A percentile compares a stretch with the other conserved stretches of the same genome.
Conservation (phyloP, 2,113 vertebrate genomes). For the Noctilio leporinus region DNA sequence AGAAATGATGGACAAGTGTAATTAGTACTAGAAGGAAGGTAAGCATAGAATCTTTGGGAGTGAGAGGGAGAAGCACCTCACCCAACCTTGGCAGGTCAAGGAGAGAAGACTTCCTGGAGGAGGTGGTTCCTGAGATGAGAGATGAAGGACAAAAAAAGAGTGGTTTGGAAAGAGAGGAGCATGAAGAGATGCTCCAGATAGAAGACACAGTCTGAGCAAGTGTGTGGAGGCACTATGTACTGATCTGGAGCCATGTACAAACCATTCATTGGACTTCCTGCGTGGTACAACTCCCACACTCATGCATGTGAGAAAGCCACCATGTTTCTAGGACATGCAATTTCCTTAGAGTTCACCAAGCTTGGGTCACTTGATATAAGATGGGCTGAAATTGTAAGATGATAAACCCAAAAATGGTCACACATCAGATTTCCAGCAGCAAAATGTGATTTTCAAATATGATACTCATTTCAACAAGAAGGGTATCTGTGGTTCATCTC, state of each 20-base stretch:
- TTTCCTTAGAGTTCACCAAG: not conserved
- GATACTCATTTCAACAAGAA: not conserved
- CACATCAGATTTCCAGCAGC: not conserved
- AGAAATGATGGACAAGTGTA: not conserved
- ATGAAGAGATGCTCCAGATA: not conserved
- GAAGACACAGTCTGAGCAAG: not conserved
- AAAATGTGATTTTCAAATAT: not conserved
- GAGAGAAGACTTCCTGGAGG: not conserved
- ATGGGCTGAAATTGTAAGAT: not conserved
- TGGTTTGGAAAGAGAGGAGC: not conserved
- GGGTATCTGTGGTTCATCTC: not conserved
- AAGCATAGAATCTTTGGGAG: not conserved
- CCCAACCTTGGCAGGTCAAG: not conserved
- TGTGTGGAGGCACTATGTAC: not conserved
- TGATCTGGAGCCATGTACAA: not conserved
- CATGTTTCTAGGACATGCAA: not conserved
- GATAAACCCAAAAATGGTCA: not conserved
- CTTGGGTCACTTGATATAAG: not conserved
- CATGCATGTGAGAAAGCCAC: fast-evolving
- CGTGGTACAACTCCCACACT: not conserved
- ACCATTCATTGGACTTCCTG: not conserved
- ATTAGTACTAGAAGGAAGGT: not conserved
- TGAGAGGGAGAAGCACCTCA: not conserved
- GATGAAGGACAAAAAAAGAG: not conserved
- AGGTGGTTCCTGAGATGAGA: not conserved